Evolutionary conservation across 2,113 vertebrate genomes (phyloP).

Genomic region (Pluvialis apricaria): DNA sequence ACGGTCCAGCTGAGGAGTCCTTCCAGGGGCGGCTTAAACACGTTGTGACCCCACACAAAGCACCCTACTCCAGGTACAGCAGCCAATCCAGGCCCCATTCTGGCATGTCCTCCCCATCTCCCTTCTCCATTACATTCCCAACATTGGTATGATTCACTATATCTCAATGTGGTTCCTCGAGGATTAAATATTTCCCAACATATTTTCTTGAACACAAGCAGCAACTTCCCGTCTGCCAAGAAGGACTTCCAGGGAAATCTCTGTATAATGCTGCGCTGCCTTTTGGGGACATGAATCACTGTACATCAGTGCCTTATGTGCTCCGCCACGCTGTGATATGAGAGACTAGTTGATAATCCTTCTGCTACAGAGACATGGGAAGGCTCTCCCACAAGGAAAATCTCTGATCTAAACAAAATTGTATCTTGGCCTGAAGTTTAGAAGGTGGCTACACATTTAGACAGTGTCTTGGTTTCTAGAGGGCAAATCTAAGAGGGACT

Average conservation of each 20-base stretch:
- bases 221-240: not conserved
- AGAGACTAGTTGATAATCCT: not conserved
- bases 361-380: not conserved
- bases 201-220: not conserved
- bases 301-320: not conserved
- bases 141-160: not conserved
- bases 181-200: not conserved
- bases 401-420: not conserved
- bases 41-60: fast-evolving
- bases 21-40: not conserved
- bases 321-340: fast-evolving
- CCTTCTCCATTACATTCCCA: not conserved
- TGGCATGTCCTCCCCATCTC: fast-evolving
- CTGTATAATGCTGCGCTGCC: not conserved
- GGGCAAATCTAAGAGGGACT: not conserved
- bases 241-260: not conserved
- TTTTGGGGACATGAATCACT: not conserved
- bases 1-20: not conserved
- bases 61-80: not conserved
- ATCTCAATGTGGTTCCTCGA: not conserved
- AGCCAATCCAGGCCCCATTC: not conserved
- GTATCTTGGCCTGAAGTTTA: not conserved
- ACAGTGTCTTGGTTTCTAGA: not conserved
- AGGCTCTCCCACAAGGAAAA: not conserved
- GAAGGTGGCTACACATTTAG: not conserved